phyloP scores from a whole-genome alignment of 2,797 vertebrate species.

The Acanthurus leucopareius region DNA sequence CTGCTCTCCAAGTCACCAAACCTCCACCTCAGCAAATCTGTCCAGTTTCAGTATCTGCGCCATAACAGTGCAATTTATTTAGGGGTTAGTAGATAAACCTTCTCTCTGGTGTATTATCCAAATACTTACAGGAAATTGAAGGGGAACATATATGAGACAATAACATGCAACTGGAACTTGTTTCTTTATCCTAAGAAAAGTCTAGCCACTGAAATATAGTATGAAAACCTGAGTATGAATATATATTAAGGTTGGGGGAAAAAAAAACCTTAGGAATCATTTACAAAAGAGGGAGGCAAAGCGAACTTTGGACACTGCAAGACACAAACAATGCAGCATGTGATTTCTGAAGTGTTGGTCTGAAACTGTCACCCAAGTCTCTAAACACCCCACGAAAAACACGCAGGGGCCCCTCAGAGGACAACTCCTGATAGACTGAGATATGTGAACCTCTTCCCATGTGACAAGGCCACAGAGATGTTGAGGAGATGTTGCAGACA shows the following conservation, averaged over 20 bases:
- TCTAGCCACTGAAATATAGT: not conserved
- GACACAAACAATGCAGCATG: not conserved
- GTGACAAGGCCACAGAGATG: constrained; percentile 35
- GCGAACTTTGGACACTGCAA: not conserved
- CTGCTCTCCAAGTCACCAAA: constrained; percentile 2
- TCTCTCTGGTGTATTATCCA: not conserved
- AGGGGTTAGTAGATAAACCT: constrained; percentile 1
- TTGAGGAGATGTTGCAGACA: constrained; percentile 49
- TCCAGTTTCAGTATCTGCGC: not conserved
- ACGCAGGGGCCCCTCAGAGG: constrained; percentile 35
- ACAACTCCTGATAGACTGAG: constrained; percentile 48
- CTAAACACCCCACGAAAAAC: constrained; percentile 42
- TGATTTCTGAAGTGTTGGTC: constrained; percentile 27
- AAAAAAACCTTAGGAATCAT: not conserved
- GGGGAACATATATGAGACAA: not conserved
- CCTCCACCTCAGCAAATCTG: not conserved
- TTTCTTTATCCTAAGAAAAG: not conserved
- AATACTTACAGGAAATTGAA: not conserved
- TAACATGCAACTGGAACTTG: not conserved
- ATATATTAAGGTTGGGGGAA: not conserved
- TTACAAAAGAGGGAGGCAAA: not conserved
- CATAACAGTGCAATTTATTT: not conserved
- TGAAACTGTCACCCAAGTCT: constrained; percentile 62
- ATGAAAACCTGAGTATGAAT: not conserved
- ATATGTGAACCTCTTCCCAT: constrained; percentile 31